Evolutionary conservation across 30 jellyfish, hydroid and myxozoan genomes (phyloP), one percentile per base, ranked within the genome.

Genomic region (Clytia hemisphaerica): DNA sequence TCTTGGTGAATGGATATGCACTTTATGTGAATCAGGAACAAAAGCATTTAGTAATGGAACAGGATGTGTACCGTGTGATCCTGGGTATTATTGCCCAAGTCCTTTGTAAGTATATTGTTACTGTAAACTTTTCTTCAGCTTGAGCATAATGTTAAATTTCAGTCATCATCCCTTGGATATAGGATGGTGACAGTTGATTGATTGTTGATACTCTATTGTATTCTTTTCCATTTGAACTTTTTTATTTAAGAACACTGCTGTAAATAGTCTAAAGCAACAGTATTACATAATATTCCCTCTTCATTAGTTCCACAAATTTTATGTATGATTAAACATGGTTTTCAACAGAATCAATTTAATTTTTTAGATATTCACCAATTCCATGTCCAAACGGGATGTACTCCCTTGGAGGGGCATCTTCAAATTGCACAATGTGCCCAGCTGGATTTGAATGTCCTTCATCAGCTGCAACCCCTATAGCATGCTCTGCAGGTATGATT

Each of bases 41-140:
- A 75, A 51, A 36, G 82, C 88, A 33, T 66, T 75, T 74, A 67
- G 78, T 2, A 88, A 88, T 67, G 82, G 90, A 24, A 73, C 97
- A 61, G 94, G 88, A 21, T 88, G 97, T 75, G 93, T 72, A 44
- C 93, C 94, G n/a, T 88, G 97, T 75, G 81, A 84, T 18, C 82
- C 94, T 24, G 97, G 97, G 33, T 80, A 30, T 64, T 88, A 71
- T 75, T 88, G 97, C 65, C 94, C 97, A 2, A 61, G 63, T 53
- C 97, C 97, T 58, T 69, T 94, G 97, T 88, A 72, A 46, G 67
- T 27, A 0, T 10, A 12, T 71, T 44, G 21, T 4, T 2, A 22
- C 3, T 26, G 29, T 46, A 37, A 15, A 21, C 15, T 40, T 4
- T 2, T 67, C 4, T 22, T n/a, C n/a, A 12, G 12, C n/a, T 10